phyloP scores from a whole-genome alignment of 2,113 vertebrate species.

The Galeopterus variegatus region DNA sequence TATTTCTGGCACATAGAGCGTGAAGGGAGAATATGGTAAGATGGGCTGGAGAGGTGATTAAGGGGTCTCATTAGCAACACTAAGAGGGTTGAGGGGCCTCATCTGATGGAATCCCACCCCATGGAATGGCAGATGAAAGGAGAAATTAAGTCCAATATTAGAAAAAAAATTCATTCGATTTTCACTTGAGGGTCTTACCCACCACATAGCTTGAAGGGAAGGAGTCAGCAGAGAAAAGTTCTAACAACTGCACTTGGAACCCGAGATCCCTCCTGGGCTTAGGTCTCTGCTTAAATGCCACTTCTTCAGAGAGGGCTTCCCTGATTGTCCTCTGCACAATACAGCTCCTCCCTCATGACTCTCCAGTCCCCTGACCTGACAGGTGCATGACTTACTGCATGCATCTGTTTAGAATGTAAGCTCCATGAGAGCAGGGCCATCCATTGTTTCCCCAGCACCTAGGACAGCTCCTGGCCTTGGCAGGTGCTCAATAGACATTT shows the following conservation, averaged over 20 bases:
- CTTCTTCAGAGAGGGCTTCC: neutral
- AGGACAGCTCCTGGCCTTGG: neutral
- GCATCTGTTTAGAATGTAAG: neutral
- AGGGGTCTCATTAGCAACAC: neutral
- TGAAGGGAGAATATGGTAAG: neutral
- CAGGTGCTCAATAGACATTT: neutral
- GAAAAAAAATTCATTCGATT: neutral
- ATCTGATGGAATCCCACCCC: neutral
- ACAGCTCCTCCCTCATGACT: accelerated
- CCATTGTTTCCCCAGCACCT: neutral
- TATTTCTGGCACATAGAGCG: neutral
- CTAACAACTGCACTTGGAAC: neutral
- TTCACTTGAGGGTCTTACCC: neutral
- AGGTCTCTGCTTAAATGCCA: neutral
- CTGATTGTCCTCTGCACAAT: no score
- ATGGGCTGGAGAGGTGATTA: neutral
- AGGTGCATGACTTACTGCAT: accelerated
- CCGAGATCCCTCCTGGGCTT: neutral
- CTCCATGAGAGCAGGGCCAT: neutral
- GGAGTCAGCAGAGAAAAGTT: neutral
- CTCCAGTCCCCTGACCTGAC: neutral
- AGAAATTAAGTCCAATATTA: neutral
- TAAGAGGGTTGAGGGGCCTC: neutral
- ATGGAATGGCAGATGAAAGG: neutral
- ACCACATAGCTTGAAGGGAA: neutral